A percentile compares a stretch with the other conserved stretches of the same genome.
phyloP scores from a whole-genome alignment of 2,113 vertebrate species.

The Agapornis roseicollis region DNA sequence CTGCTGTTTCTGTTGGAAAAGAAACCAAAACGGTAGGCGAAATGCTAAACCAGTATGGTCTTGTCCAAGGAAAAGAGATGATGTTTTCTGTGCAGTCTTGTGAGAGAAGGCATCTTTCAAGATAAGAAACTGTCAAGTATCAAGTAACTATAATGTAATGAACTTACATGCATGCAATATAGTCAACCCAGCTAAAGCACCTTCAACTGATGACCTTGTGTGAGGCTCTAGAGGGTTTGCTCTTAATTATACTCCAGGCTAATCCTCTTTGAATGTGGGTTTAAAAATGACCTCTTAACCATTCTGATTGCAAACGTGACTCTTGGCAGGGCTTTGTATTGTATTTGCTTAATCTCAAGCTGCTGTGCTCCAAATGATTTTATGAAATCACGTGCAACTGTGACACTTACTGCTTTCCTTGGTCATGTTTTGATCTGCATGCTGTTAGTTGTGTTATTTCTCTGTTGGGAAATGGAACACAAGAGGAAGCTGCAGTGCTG shows the following conservation, averaged over 20 bases:
- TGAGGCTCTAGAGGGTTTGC: background rate
- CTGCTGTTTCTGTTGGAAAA: background rate
- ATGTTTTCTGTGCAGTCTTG: background rate
- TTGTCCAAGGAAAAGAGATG: background rate
- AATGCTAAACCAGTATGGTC: background rate
- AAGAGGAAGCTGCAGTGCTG: background rate
- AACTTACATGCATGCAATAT: accelerated
- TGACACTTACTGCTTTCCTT: background rate
- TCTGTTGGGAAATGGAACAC: background rate
- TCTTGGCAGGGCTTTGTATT: background rate
- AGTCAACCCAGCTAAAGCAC: background rate
- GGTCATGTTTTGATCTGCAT: background rate
- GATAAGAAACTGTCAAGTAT: background rate
- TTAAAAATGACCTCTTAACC: background rate
- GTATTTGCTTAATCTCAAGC: background rate
- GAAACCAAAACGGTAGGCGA: background rate
- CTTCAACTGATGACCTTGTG: background rate
- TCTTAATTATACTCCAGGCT: background rate
- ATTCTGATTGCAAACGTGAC: background rate
- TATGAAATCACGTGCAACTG: background rate
- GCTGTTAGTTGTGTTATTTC: background rate
- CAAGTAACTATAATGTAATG: background rate
- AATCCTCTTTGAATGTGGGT: background rate
- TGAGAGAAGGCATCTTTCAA: background rate
- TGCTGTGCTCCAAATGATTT: background rate